These are phyloP conservation scores for Drosophila sproati DNA, from an alignment of 1,140 invertebrate genomes.

Conservation along the genomic window DNA sequence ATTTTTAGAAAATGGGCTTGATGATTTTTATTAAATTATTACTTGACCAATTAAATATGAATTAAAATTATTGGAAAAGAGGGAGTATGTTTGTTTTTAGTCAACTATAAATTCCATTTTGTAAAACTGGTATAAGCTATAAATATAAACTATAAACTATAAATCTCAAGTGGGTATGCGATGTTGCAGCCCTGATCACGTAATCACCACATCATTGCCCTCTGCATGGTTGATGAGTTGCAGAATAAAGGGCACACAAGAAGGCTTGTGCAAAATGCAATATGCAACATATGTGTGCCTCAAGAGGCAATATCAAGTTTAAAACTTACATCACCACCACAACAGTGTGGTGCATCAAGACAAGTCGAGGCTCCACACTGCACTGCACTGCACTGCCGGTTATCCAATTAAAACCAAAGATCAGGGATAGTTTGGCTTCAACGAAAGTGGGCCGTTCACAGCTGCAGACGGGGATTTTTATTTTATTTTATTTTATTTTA, in stretches of 20 bases:
- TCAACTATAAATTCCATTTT: too few species aligned
- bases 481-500: constrained; percentile 2
- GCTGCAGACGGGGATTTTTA: constrained; percentile 25
- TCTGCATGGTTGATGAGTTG: constrained; percentile 17
- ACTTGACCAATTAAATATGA: too few species aligned
- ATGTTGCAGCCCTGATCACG: constrained; percentile 1
- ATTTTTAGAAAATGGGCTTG: too few species aligned
- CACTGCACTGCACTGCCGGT: constrained; percentile 52
- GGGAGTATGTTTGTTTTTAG: too few species aligned
- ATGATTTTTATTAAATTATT: too few species aligned
- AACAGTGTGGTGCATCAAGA: constrained; percentile 33
- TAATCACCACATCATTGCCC: constrained; percentile 8
- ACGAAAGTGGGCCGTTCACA: constrained; percentile 51
- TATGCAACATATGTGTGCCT: constrained; percentile 15
- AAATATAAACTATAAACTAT: too few species aligned
- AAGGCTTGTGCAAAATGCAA: constrained; percentile 33
- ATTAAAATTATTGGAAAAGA: too few species aligned
- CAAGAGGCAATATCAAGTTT: constrained; percentile 80
- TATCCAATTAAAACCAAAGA: constrained; percentile 80
- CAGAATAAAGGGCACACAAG: constrained; percentile 41
- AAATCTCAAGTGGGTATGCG: too few species aligned
- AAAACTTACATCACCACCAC: constrained; percentile 66
- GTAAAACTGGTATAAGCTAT: too few species aligned
- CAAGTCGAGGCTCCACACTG: constrained; percentile 1
- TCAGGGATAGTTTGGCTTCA: constrained; percentile 69